Evolutionary conservation across 2,113 vertebrate species (phyloP).

Genomic region (Hyaena hyaena): DNA sequence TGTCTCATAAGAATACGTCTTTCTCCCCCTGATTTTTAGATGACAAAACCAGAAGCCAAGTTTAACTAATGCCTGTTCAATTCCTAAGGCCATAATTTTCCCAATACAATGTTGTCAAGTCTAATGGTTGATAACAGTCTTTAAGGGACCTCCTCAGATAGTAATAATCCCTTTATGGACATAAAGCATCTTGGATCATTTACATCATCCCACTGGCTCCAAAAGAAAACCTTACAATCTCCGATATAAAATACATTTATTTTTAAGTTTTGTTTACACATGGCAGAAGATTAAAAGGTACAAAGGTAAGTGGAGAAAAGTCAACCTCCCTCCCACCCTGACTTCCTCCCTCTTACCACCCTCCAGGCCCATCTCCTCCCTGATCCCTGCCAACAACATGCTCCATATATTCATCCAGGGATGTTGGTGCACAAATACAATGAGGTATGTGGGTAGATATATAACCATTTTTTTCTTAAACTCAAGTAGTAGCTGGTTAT

Average conservation of each 20-base stretch:
- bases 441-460: background rate
- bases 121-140: background rate
- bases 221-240: background rate
- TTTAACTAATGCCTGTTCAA: background rate
- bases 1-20: background rate
- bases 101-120: background rate
- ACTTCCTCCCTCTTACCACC: background rate
- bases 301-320: background rate
- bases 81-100: background rate
- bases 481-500: background rate
- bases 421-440: too few species aligned
- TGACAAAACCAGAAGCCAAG: background rate
- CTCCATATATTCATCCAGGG: rapidly evolving
- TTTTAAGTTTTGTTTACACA: background rate
- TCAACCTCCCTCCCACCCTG: background rate
- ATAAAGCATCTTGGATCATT: background rate
- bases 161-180: background rate
- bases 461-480: background rate
- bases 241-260: background rate
- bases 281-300: background rate
- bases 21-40: background rate
- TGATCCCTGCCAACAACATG: background rate
- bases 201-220: background rate
- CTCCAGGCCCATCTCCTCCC: too few species aligned
- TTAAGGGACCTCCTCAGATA: background rate